Percentiles rank a stretch among this genome's conserved stretches.
phyloP scores from a whole-genome alignment of 2,888 invertebrate species.

The Lasioglossum leucozonium region DNA sequence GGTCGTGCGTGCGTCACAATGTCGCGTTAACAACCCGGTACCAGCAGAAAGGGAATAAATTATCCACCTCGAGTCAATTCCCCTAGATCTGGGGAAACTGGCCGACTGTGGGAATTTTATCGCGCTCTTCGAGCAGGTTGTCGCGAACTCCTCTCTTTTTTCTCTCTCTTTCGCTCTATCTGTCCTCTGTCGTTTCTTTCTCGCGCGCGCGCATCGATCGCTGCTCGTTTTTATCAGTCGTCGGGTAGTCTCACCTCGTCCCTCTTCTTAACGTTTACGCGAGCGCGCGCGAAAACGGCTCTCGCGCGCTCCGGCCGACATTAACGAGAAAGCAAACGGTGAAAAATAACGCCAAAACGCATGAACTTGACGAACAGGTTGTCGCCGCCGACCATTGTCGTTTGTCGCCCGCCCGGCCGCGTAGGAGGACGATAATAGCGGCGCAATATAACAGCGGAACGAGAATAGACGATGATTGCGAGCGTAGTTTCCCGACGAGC shows the following conservation, averaged over 20 bases:
- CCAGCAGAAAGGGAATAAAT: too few relatives aligned
- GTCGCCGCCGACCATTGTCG: slow-evolving; percentile 42
- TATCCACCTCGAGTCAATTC: too few relatives aligned
- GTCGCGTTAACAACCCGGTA: too few relatives aligned
- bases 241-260: neutral
- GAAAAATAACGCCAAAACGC: slow-evolving; percentile 30
- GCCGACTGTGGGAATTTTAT: slow-evolving; percentile 28
- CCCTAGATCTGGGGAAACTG: neutral
- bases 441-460: slow-evolving; percentile 50
- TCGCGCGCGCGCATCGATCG: slow-evolving; percentile 21
- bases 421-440: slow-evolving; percentile 44
- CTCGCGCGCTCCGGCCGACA: neutral
- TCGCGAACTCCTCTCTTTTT: slow-evolving; percentile 7
- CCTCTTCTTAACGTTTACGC: slow-evolving; percentile 18
- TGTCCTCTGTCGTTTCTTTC: neutral
- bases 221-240: slow-evolving; percentile 24
- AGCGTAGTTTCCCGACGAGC: slow-evolving; percentile 33
- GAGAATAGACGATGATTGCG: slow-evolving; percentile 47
- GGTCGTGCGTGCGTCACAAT: too few relatives aligned
- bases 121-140: neutral
- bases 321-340: slow-evolving; percentile 22
- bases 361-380: slow-evolving; percentile 32
- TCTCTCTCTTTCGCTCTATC: neutral
- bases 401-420: slow-evolving; percentile 27
- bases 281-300: neutral